Base-by-base conservation (phyloP, 2,113 vertebrate species). In the Heteronetta atricapilla region DNA sequence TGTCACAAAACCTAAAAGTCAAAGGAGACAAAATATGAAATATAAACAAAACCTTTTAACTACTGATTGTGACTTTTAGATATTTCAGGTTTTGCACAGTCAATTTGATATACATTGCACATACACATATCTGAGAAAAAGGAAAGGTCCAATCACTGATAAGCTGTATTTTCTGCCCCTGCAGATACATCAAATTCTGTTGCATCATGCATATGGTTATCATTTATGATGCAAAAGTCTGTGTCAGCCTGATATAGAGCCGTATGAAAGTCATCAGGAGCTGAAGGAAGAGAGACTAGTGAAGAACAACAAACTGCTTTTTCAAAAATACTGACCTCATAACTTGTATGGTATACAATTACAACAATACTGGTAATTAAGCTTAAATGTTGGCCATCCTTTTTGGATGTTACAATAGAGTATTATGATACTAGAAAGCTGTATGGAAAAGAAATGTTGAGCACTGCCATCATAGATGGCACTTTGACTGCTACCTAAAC, bases 381-480 rank as follows among this genome's bases (percentile, higher is more conserved):
- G 8, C 13, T 81, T 81, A 55, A 60, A 42, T 31, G 2, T 7
- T 60, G 10, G 0, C 2, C 33, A 2, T 19, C 1, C 34, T 56
- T 60, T 59, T 16, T 13, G 8, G 15, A 40, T 1, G 1, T 13
- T 68, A 15, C 1, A 52, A 2, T 10, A 55, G 11, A 1, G 3
- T 59, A 15, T 74, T 89, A 28, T 52, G 21, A 10, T 28, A 4
- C 0, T 20, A 68, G 36, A 40, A 77, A 21, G 10, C 13, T 42
- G 25, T 5, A 15, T 33, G 25, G 7, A 77, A 89, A 78, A 4
- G 12, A 38, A 69, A 9, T 3, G 0, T 4, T 64, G 28, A 80
- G 15, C 3, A 81, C 34, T 56, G 3, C 13, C 8, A 19, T 56
- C 36, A 74, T 28, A n/a, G 6, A 21, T 28, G 12, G 4, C 11